Evolutionary conservation across 2,888 invertebrate species (phyloP).

Genomic region (Thelaira solivaga): DNA sequence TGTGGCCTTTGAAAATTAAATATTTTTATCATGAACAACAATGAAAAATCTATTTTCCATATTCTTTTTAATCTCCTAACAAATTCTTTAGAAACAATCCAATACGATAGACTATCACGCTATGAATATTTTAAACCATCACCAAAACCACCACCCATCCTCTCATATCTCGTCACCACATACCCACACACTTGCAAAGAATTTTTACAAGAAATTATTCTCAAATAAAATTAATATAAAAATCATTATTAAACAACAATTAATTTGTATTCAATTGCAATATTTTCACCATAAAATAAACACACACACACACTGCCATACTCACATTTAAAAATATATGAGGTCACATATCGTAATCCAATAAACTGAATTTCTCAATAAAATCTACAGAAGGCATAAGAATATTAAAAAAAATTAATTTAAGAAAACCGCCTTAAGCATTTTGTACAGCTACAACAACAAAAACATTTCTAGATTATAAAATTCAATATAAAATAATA

Average conservation of each 20-base stretch:
- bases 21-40: too few species aligned
- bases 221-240: neutral
- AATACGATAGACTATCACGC: too few species aligned
- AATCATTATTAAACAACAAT: slow-evolving; percentile 32
- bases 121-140: too few species aligned
- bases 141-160: too few species aligned
- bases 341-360: slow-evolving; percentile 59
- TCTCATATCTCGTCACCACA: too few species aligned
- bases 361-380: slow-evolving; percentile 59
- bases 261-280: slow-evolving; percentile 15
- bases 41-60: too few species aligned
- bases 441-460: neutral
- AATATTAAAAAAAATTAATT: slow-evolving; percentile 15
- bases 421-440: slow-evolving; percentile 5
- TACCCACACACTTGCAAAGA: too few species aligned
- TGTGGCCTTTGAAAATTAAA: too few species aligned
- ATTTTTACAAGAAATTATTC: too few species aligned
- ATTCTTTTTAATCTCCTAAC: too few species aligned
- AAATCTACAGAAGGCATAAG: slow-evolving; percentile 16
- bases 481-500: neutral
- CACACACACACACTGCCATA: neutral
- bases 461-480: neutral
- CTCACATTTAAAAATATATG: slow-evolving; percentile 24
- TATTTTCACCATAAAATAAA: neutral
- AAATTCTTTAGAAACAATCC: too few species aligned